Conservation (phyloP, 2,797 vertebrate genomes). For the Channa striata region DNA sequence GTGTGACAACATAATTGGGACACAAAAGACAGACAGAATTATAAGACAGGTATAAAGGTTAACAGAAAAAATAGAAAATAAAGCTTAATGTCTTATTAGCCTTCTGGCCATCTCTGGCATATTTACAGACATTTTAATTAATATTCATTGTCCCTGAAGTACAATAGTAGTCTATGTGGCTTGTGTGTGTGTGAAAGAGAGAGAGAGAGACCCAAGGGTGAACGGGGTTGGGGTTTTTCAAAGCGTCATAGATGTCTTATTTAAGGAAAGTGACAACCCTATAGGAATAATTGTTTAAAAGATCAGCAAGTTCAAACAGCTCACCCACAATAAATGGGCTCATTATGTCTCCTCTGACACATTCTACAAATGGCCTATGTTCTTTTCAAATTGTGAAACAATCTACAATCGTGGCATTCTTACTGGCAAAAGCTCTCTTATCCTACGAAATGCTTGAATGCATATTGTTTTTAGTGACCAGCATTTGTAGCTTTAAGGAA, state of each 20-base stretch:
- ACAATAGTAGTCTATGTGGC: background rate
- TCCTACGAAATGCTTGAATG: background rate
- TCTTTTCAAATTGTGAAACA: constrained; percentile 6
- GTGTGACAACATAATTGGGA: background rate
- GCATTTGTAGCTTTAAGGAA: no score
- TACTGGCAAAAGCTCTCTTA: background rate
- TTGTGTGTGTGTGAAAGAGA: background rate
- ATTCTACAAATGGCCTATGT: constrained; percentile 13
- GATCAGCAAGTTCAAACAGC: constrained; percentile 43
- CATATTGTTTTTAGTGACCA: no score
- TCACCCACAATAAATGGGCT: constrained; percentile 28
- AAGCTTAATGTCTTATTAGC: background rate
- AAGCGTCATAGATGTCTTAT: constrained; percentile 53
- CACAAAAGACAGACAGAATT: background rate
- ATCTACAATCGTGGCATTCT: background rate
- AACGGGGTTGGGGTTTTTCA: constrained; percentile 28
- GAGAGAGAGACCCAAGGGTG: background rate
- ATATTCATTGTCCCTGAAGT: no score
- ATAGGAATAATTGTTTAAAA: constrained; percentile 48
- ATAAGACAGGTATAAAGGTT: background rate
- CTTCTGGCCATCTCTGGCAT: no score
- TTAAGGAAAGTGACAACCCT: constrained; percentile 60
- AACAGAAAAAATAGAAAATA: background rate
- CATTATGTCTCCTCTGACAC: constrained; percentile 20
- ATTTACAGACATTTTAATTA: no score